Evolutionary conservation across 64 coral and sea anemone species (phyloP).

Genomic region (Stichodactyla mertensii): DNA sequence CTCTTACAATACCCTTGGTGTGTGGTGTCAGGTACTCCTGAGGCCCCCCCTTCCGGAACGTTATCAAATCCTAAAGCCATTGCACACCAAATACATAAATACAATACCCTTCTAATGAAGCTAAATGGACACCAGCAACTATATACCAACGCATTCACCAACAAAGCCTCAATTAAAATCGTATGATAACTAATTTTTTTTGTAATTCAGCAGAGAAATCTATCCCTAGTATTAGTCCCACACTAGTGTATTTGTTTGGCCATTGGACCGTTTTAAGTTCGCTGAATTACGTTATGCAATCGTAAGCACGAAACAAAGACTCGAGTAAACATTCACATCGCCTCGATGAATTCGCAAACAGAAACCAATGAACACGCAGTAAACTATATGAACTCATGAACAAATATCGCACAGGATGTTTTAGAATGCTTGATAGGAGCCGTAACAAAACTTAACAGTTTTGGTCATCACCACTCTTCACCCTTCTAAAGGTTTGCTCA

Average conservation of each 20-base stretch:
- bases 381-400: slow-evolving; percentile 10
- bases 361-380: slow-evolving; percentile 15
- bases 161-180: background rate
- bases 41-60: background rate
- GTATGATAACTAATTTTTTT: background rate
- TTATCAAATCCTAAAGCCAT: background rate
- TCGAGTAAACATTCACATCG: background rate
- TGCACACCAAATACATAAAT: background rate
- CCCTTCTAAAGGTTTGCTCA: background rate
- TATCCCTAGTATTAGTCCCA: background rate
- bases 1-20: no score
- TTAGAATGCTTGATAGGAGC: background rate
- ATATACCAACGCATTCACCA: background rate
- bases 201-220: background rate
- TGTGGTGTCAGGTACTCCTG: no score
- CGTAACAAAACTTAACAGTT: background rate
- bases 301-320: slow-evolving; percentile 5
- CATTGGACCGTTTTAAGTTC: background rate
- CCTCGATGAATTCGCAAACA: background rate
- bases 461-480: background rate
- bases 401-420: background rate
- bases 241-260: background rate
- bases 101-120: background rate
- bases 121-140: background rate
- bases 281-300: slow-evolving; percentile 18